These are phyloP conservation scores for Odontothrips loti DNA, from an alignment of 2,888 invertebrate species.

Conservation along the genomic window DNA sequence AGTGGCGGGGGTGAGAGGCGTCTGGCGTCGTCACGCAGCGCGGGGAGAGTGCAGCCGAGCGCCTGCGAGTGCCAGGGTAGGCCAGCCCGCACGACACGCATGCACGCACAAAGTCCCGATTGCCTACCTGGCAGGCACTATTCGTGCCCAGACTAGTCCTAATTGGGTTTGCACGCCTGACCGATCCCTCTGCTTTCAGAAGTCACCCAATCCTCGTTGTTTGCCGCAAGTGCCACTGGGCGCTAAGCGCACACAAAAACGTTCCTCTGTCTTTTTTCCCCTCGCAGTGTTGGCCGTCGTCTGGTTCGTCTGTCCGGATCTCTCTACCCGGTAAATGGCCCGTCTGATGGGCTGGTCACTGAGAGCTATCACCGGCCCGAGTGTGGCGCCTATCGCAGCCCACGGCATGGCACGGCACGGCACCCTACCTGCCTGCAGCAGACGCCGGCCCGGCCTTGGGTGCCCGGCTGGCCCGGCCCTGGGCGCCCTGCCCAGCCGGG, in stretches of 20 bases:
- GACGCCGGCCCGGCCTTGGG: not conserved
- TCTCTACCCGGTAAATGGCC: not conserved
- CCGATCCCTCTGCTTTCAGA: too few species aligned
- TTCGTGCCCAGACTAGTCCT: too few species aligned
- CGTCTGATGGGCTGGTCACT: not conserved
- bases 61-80: too few species aligned
- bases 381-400: not conserved
- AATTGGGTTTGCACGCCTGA: too few species aligned
- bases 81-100: not conserved
- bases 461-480: not conserved
- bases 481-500: not conserved
- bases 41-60: not conserved
- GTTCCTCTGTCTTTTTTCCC: too few species aligned
- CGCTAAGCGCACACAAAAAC: too few species aligned
- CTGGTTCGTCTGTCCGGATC: not conserved
- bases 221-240: too few species aligned
- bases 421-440: not conserved
- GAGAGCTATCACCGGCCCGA: not conserved
- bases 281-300: too few species aligned
- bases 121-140: not conserved
- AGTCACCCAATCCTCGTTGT: too few species aligned
- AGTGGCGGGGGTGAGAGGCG: not conserved
- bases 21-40: not conserved
- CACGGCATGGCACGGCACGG: too few species aligned
- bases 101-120: not conserved